Evolutionary conservation across 2,888 invertebrate species (phyloP).

Genomic region (Dolichopus griseipennis): DNA sequence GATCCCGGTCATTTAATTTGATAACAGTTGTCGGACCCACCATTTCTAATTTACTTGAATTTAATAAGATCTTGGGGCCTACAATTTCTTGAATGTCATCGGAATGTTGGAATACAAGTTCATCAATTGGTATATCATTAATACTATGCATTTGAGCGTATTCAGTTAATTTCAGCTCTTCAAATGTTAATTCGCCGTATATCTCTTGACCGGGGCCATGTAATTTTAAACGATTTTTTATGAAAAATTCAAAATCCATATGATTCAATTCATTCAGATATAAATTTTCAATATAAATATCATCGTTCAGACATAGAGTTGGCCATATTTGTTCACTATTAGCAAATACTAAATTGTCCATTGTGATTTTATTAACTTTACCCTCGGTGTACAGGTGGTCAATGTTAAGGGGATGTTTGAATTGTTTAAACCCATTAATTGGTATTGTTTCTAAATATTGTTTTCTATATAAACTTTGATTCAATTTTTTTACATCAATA

Average conservation of each 20-base stretch:
- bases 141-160: slow-evolving; percentile 29
- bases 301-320: slow-evolving; percentile 21
- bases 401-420: slow-evolving; percentile 25
- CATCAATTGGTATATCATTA: slow-evolving; percentile 31
- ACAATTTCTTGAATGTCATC: slow-evolving; percentile 28
- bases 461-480: not conserved
- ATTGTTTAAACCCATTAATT: slow-evolving; percentile 28
- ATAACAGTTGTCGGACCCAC: slow-evolving; percentile 31
- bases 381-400: slow-evolving; percentile 21
- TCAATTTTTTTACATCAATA: not conserved
- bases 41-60: slow-evolving; percentile 26
- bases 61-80: slow-evolving; percentile 28
- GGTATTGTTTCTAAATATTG: slow-evolving; percentile 14
- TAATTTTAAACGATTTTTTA: slow-evolving; percentile 32
- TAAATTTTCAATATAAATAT: slow-evolving; percentile 25
- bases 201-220: slow-evolving; percentile 30
- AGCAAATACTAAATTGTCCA: slow-evolving; percentile 23
- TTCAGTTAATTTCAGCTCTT: slow-evolving; percentile 29
- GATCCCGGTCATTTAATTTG: slow-evolving; percentile 29
- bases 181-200: slow-evolving; percentile 33
- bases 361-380: slow-evolving; percentile 26
- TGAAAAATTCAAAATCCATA: slow-evolving; percentile 31
- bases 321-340: slow-evolving; percentile 24
- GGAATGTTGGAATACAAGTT: slow-evolving; percentile 28
- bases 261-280: slow-evolving; percentile 28